Conservation (phyloP, 1,140 invertebrate species). For the Steinernema khuongi region DNA sequence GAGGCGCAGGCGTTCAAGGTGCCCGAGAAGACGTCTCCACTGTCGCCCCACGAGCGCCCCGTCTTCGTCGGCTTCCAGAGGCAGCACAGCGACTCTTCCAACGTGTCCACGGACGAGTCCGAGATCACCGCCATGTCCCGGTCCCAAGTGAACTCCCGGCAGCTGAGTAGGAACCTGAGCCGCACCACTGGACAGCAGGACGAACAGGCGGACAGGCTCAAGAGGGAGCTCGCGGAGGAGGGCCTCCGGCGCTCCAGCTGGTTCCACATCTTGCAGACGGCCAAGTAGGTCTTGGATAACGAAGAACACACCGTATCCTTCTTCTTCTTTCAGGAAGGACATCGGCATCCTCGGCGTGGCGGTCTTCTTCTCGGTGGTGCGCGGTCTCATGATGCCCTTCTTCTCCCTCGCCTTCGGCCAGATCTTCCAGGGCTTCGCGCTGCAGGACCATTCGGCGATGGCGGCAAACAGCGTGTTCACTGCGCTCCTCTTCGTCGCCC, state of each 20-base stretch:
- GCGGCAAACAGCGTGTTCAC: not conserved
- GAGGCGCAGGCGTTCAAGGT: not conserved
- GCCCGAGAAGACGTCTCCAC: not conserved
- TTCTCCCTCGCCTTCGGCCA: not conserved
- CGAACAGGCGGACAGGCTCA: not conserved
- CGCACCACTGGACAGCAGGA: not conserved
- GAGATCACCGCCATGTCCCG: not conserved
- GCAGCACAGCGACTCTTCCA: not conserved
- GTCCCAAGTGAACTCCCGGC: not conserved
- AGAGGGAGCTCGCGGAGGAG: not conserved
- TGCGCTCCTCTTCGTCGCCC: not conserved
- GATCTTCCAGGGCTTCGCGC: not conserved
- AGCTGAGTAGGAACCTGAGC: conserved; percentile 3
- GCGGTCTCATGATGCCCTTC: conserved; percentile 3
- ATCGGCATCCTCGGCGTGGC: not conserved
- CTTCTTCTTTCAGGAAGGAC: not conserved
- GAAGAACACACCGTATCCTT: not conserved
- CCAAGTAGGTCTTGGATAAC: not conserved
- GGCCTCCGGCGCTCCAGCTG: not conserved
- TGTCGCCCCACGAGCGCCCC: not conserved
- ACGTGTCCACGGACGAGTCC: not conserved
- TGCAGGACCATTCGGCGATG: not conserved
- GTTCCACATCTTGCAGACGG: not conserved
- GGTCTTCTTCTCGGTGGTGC: not conserved
- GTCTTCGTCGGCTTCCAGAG: not conserved